Evolutionary conservation across 2,113 vertebrate species (phyloP).

Genomic region (Phalacrocorax brasilianus): DNA sequence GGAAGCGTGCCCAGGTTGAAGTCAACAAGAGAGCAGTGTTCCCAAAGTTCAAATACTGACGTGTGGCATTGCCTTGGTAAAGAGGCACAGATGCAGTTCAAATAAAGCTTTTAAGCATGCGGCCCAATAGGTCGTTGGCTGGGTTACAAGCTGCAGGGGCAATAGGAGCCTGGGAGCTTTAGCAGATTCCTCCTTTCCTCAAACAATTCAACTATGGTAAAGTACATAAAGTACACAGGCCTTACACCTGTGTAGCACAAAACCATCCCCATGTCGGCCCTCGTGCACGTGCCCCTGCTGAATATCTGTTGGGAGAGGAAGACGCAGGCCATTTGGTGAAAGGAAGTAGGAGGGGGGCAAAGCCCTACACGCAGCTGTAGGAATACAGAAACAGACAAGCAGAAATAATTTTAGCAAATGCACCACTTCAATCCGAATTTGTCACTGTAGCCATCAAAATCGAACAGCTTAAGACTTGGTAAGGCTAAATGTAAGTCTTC

Average conservation of each 20-base stretch:
- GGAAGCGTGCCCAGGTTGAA: neutral
- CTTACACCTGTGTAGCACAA: neutral
- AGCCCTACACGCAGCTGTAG: neutral
- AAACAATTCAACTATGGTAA: neutral
- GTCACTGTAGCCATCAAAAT: neutral
- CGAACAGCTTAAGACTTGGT: neutral
- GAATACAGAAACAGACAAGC: neutral
- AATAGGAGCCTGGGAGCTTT: neutral
- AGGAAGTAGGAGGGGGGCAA: neutral
- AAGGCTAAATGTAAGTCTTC: neutral
- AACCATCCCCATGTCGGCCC: fast-evolving
- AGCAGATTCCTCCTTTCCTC: neutral
- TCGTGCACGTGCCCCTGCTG: neutral
- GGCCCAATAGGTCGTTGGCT: neutral
- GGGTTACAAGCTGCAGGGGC: neutral
- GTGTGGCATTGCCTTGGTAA: neutral
- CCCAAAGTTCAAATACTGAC: neutral
- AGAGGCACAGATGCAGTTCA: neutral
- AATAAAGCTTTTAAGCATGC: neutral
- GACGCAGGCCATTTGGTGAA: neutral
- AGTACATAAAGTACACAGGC: neutral
- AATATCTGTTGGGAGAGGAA: neutral
- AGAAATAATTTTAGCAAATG: neutral
- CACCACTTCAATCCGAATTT: neutral
- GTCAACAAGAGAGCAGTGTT: neutral